Evolutionary conservation across 2,888 invertebrate genomes (phyloP), one percentile per base, ranked within the genome.

Genomic region (Clostera curtula): DNA sequence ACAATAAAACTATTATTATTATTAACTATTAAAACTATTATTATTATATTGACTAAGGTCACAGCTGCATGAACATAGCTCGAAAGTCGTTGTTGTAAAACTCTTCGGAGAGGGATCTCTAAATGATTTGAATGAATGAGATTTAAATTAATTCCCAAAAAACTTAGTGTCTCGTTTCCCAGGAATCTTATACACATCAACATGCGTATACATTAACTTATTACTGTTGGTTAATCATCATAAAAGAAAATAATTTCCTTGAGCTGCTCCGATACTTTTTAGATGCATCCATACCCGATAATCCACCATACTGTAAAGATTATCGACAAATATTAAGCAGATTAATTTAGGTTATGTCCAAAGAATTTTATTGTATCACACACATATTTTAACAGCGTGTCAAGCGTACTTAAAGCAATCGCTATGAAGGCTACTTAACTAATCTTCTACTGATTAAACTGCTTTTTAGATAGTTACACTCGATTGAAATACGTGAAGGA

Each of bases 381-480:
- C 26, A 37, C 30, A 39, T 41, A 48, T 44, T 43, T 29, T 37
- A 33, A 31, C n/a, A 35, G 34, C 40, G 43, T 46, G 45, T 49
- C 38, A 33, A 49, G 45, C 36, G 34, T 34, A 35, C 40, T 51
- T 51, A 49, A 33, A 24, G 41, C 33, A 28, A 51, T 53, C 40
- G 44, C 20, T n/a, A 40, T 44, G 42, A 41, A 24, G 36, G 43
- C 35, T 35, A 34, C 34, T 40, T 38, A 47, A 54, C 40, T 48
- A 42, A 54, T 50, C 37, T 43, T 20, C 25, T 29, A 41, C 44
- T 40, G 40, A 51, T 54, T 51, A 49, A 49, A 49, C 45, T 30
- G 41, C 49, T 39, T 45, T 49, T 44, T 37, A 19, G 37, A 36
- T 38, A 44, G 45, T 43, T 35, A 48, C 41, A 48, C 29, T 44